phyloP scores from a whole-genome alignment of 2,113 vertebrate species.

The Tympanuchus pallidicinctus region DNA sequence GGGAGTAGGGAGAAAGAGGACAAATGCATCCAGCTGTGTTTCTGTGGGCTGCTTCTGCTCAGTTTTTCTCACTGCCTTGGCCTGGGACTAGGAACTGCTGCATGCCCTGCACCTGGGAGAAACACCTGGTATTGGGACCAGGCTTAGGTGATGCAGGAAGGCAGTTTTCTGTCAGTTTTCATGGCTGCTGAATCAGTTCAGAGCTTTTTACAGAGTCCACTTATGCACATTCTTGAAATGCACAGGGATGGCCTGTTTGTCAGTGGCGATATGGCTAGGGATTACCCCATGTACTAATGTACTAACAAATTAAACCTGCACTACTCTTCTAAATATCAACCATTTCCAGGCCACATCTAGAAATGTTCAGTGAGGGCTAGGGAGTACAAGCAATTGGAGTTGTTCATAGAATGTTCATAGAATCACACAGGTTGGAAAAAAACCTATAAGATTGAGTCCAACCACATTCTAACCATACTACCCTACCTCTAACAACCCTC shows the following conservation, averaged over 20 bases:
- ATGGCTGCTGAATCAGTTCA: neutral
- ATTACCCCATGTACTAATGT: rapidly evolving
- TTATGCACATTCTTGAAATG: neutral
- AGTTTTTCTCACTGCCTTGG: neutral
- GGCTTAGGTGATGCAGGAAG: neutral
- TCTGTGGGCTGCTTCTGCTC: neutral
- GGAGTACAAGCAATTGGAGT: rapidly evolving
- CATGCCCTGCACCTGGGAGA: neutral
- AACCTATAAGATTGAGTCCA: too few species aligned
- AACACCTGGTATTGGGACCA: neutral
- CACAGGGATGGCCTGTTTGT: neutral
- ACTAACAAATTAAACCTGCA: neutral
- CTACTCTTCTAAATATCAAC: neutral
- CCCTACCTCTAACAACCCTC: too few species aligned
- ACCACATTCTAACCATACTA: too few species aligned
- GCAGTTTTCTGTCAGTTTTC: neutral
- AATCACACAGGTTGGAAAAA: too few species aligned
- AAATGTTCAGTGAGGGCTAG: neutral
- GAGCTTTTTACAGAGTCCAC: neutral
- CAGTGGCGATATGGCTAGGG: rapidly evolving
- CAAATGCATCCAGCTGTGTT: neutral
- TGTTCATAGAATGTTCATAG: too few species aligned
- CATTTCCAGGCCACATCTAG: neutral
- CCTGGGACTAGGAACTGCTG: neutral
- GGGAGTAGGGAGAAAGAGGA: neutral